Evolutionary conservation across 2,113 vertebrate species (phyloP).

Genomic region (Orientallactaga bullata): DNA sequence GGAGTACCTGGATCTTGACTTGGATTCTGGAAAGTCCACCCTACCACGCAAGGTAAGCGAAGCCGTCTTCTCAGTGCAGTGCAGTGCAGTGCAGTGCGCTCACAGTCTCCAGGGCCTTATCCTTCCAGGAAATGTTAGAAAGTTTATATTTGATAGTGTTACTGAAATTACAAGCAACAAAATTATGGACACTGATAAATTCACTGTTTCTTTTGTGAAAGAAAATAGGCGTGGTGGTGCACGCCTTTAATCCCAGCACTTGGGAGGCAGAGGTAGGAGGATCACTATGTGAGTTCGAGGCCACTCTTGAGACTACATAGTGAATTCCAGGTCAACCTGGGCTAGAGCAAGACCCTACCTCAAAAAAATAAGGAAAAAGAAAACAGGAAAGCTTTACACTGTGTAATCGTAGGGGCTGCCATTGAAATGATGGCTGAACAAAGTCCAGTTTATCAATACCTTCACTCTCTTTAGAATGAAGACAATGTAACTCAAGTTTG

Average conservation of each 20-base stretch:
- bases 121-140: neutral
- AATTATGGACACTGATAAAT: neutral
- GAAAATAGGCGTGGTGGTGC: too few species aligned
- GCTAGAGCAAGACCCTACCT: too few species aligned
- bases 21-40: conserved; percentile 96
- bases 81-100: too few species aligned
- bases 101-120: neutral
- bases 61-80: fast-evolving
- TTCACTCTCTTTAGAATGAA: neutral
- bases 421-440: neutral
- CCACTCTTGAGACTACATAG: too few species aligned
- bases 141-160: neutral
- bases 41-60: conserved; percentile 95
- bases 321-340: too few species aligned
- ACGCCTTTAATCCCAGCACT: too few species aligned
- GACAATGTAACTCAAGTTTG: neutral
- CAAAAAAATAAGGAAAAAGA: too few species aligned
- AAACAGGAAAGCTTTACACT: neutral
- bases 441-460: neutral
- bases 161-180: conserved; percentile 5
- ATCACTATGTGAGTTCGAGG: too few species aligned
- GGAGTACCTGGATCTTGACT: conserved; percentile 97
- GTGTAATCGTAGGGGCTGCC: neutral
- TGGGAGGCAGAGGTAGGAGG: too few species aligned
- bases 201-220: neutral